Evolutionary conservation across 2,113 vertebrate species (phyloP).

Genomic region (Thinocorus orbignyianus): DNA sequence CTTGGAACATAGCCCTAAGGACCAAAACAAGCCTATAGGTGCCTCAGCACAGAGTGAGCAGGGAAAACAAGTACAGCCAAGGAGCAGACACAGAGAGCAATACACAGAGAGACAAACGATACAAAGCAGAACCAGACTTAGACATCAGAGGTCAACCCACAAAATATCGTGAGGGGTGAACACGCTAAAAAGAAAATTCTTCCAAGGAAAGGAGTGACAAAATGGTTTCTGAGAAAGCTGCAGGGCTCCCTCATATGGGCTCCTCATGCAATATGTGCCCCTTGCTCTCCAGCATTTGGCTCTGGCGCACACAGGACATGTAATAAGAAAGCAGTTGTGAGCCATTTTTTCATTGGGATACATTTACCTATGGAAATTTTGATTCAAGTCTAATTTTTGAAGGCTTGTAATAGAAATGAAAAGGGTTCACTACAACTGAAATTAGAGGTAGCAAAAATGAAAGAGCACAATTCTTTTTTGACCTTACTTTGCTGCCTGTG

Average conservation of each 20-base stretch:
- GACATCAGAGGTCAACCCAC: constrained; percentile 49
- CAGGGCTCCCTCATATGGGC: constrained; percentile 64
- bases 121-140: constrained; percentile 51
- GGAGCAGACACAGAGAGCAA: constrained; percentile 28
- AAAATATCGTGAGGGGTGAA: constrained; percentile 22
- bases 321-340: background rate
- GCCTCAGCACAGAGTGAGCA: background rate
- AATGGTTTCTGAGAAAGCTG: constrained; percentile 55
- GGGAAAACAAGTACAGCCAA: constrained; percentile 3
- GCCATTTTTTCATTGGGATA: background rate
- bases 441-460: background rate
- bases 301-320: background rate
- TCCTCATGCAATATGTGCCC: constrained; percentile 39
- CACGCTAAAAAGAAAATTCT: background rate
- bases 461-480: background rate
- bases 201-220: background rate
- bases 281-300: background rate
- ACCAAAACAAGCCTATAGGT: background rate
- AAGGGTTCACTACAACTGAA: background rate
- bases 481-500: background rate
- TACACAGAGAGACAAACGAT: constrained; percentile 54
- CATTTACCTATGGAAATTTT: background rate
- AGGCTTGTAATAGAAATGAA: background rate
- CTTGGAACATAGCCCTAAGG: background rate
- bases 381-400: background rate